phyloP scores from a whole-genome alignment of 2,888 invertebrate genomes.

The Amphimallon solstitiale region DNA sequence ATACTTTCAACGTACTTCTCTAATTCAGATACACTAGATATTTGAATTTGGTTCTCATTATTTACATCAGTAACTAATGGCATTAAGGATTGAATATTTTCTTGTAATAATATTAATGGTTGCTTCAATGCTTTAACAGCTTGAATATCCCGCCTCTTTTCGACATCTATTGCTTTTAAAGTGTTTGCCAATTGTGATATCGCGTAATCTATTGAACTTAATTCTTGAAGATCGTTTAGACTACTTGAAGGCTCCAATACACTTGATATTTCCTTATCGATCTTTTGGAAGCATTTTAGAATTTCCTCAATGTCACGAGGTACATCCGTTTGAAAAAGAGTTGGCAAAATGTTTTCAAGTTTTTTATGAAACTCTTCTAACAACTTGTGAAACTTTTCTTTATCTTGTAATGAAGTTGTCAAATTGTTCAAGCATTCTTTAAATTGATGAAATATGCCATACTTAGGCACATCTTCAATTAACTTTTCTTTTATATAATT shows the following conservation, averaged over 20 bases:
- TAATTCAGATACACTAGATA: slow-evolving; percentile 13
- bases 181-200: background rate
- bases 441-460: background rate
- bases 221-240: slow-evolving; percentile 3
- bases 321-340: background rate
- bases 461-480: background rate
- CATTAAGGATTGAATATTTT: slow-evolving; percentile 15
- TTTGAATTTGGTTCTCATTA: background rate
- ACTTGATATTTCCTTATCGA: slow-evolving; percentile 5
- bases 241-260: slow-evolving; percentile 9
- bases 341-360: slow-evolving; percentile 3
- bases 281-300: background rate
- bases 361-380: slow-evolving; percentile 16
- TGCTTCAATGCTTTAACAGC: slow-evolving; percentile 32
- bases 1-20: slow-evolving; percentile 24
- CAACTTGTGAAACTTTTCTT: slow-evolving; percentile 16
- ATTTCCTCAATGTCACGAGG: slow-evolving; percentile 3
- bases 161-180: background rate
- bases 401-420: background rate
- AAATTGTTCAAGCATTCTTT: background rate
- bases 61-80: slow-evolving; percentile 14
- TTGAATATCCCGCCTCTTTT: slow-evolving; percentile 31
- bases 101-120: slow-evolving; percentile 35
- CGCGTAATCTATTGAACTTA: background rate
- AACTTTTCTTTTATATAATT: slow-evolving; percentile 23